phyloP scores from a whole-genome alignment of 1,140 invertebrate species.

The Choristoneura fumiferana region DNA sequence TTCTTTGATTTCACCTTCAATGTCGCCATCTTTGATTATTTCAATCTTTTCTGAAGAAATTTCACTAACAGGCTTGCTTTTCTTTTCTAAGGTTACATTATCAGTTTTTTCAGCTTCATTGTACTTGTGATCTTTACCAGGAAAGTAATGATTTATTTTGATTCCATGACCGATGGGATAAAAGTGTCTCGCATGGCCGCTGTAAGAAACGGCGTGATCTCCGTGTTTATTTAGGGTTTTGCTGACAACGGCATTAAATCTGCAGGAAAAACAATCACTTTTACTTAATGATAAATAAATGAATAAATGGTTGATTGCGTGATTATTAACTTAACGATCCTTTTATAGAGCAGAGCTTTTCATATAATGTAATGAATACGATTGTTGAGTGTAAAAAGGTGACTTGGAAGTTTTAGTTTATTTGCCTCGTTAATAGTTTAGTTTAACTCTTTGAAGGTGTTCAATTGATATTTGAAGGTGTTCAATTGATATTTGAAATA shows the following conservation, averaged over 20 bases:
- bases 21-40: conserved; percentile 21
- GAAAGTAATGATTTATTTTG: conserved; percentile 66
- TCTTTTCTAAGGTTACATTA: conserved; percentile 23
- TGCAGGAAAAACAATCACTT: conserved; percentile 37
- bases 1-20: conserved; percentile 8
- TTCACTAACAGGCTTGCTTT: conserved; percentile 17
- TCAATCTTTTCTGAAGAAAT: conserved; percentile 15
- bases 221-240: conserved; percentile 60
- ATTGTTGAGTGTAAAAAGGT: no score
- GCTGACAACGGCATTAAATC: conserved; percentile 68
- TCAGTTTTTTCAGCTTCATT: conserved; percentile 28
- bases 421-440: no score
- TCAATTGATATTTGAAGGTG: no score
- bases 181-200: conserved; percentile 57
- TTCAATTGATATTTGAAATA: no score
- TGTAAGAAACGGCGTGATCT: conserved; percentile 52
- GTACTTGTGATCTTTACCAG: conserved; percentile 46
- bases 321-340: no score
- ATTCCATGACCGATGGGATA: conserved; percentile 50
- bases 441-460: no score
- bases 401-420: no score
- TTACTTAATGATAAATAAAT: no score
- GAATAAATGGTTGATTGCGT: no score
- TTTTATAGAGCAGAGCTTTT: no score
- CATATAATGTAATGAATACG: no score